Evolutionary conservation across 2,888 invertebrate species (phyloP), one percentile per base, ranked within the genome.

Genomic region (Leistus spinibarbis): DNA sequence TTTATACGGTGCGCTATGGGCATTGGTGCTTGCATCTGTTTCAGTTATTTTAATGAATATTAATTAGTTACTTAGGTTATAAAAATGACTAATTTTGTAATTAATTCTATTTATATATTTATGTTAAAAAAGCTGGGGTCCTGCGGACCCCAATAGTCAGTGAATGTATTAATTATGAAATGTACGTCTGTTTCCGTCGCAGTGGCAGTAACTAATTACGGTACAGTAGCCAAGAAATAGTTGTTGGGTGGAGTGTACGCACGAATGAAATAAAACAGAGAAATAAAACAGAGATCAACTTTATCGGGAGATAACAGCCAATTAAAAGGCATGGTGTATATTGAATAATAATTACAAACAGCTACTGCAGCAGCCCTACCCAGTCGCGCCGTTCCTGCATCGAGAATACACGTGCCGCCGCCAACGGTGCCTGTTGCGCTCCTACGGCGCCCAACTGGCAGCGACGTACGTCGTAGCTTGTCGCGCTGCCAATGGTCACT

Each of bases 241-340:
- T 76, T 60, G 75, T 54, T 24, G 63, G 76, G 65, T 76, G 64
- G 78, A 78, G 77, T 67, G 53, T 54, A 54, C 67, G n/a, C 17
- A 27, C 17, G 20, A 66, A 17, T 27, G 40, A 54, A 66, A 16
- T 69, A 76, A 77, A 66, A 74, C 56, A 76, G 16, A 71, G 24
- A 60, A 63, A 69, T 65, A 73, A 74, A 76, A 76, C 73, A 76
- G 79, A 77, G 76, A 78, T 68, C 76, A 68, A 72, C 77, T 77
- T 78, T 76, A 79, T 73, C 77, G 67, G 72, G 79, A 83, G 84
- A 85, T 85, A 85, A 84, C 83, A 83, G 84, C 85, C 85, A 86
- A 86, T 86, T 86, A 86, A 86, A 85, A 85, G 84, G 83, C 84
- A 84, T 84, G 85, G 85, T 83, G 85, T 84, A 84, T 85, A 85